Conservation (phyloP, 1,140 invertebrate species). For the Sycophaga agraensis region DNA sequence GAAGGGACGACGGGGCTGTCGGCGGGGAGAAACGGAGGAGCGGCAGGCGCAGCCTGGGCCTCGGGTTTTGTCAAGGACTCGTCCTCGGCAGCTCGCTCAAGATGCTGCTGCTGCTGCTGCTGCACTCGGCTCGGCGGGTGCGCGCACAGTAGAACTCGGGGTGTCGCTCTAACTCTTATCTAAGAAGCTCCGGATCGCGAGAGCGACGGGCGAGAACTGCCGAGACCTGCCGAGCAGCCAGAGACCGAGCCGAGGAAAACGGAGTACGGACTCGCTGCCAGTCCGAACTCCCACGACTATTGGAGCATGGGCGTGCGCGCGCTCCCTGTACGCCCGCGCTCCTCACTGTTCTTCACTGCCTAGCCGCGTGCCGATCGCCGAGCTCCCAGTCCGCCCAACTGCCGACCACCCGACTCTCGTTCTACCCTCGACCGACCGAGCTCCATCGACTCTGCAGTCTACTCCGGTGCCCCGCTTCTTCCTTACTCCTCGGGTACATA, state of each 20-base stretch:
- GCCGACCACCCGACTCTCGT: not conserved
- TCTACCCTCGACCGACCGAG: not conserved
- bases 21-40: conserved; percentile 48
- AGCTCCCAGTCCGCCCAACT: not conserved
- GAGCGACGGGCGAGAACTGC: not conserved
- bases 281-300: not conserved
- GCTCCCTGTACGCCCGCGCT: not conserved
- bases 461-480: not conserved
- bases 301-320: not conserved
- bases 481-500: not conserved
- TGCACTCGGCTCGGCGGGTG: not conserved
- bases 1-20: conserved; percentile 54
- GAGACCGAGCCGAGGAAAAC: not conserved
- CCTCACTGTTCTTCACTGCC: not conserved
- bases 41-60: not conserved
- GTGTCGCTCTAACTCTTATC: not conserved
- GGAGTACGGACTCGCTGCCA: not conserved
- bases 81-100: not conserved
- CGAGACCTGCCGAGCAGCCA: too few species aligned
- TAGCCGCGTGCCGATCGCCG: too few species aligned
- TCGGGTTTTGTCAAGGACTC: too few species aligned
- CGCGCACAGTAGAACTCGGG: not conserved
- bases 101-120: not conserved
- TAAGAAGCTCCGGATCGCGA: too few species aligned
- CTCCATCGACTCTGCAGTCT: not conserved